Evolutionary conservation across 2,888 invertebrate species (phyloP), one percentile per base, ranked within the genome.

Genomic region (Ophonus ardosiacus): DNA sequence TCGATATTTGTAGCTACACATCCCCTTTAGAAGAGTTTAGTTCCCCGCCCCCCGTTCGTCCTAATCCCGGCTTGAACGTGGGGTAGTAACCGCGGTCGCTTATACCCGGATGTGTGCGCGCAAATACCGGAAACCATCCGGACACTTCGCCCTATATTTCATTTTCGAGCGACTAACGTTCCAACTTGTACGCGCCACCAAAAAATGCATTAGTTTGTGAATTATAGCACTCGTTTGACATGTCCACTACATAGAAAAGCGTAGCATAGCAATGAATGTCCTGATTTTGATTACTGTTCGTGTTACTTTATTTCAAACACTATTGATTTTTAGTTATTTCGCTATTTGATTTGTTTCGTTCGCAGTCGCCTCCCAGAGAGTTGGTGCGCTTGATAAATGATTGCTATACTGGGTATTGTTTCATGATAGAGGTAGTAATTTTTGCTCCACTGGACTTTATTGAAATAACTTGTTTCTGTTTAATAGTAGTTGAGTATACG

Each of bases 161-260:
- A 83, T 83, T 83, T 83, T 83, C 83, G 83, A 83, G 74, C 76
- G 83, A 76, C 61, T 82, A 83, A 83, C 83, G 76, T 71, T 83
- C 38, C 74, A 83, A 83, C 83, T 83, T 83, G 83, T 57, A 76
- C 74, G 82, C 76, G 71, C 38, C 24, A 61, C 13, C 74, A 7
- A 83, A 83, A 83, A 83, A 83, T 83, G 83, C 83, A 83, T 83
- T 83, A 83, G 83, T 83, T 74, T 61, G 74, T 83, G 83, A 83
- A 76, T 83, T 83, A 83, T 83, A 24, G 57, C 31, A 18, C 57
- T 18, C 24, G 57, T 31, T 57, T 78, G 78, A 56, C 78, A 78
- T 51, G 18, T 68, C 10, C 63, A 21, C 68, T 68, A 24, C 68
- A 10, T 15, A 15, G 24, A 24, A 59, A 18, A 18, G 59, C 17